Percentiles rank a stretch among this genome's conserved stretches.
phyloP scores from a whole-genome alignment of 2,888 invertebrate species.

The Cepaea hortensis region DNA sequence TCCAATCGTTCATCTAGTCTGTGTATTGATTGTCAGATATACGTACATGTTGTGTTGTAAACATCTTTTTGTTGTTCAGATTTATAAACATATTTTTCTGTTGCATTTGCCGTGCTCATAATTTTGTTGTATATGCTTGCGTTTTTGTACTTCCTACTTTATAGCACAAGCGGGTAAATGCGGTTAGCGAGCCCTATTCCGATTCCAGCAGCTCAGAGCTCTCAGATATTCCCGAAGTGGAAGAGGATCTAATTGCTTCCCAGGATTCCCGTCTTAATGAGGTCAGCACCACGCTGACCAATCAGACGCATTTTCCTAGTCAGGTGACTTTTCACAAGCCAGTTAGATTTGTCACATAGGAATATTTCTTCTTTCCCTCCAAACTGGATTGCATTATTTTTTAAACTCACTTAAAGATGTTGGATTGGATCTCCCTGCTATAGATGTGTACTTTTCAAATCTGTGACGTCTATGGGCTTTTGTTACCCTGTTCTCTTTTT shows the following conservation, averaged over 20 bases:
- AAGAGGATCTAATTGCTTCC: slow-evolving; percentile 72
- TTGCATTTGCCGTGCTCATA: slow-evolving; percentile 11
- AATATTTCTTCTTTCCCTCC: not conserved
- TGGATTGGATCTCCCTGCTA: too few relatives aligned
- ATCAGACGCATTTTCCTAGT: slow-evolving; percentile 42
- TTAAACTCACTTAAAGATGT: too few relatives aligned
- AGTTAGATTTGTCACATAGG: not conserved
- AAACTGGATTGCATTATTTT: too few relatives aligned
- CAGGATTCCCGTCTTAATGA: slow-evolving; percentile 56
- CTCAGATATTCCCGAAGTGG: slow-evolving; percentile 78
- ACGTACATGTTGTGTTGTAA: not conserved
- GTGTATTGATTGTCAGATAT: too few relatives aligned
- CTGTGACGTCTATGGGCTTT: too few relatives aligned
- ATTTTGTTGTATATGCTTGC: slow-evolving; percentile 25
- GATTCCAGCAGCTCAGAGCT: slow-evolving; percentile 75
- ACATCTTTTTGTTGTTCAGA: slow-evolving; percentile 4
- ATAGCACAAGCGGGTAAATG: slow-evolving; percentile 38
- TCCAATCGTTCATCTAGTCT: too few relatives aligned
- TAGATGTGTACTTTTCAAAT: too few relatives aligned
- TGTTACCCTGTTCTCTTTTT: too few relatives aligned
- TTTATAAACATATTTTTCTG: slow-evolving; percentile 16
- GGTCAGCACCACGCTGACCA: slow-evolving; percentile 43
- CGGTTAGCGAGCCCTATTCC: slow-evolving; percentile 52
- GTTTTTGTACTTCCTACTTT: slow-evolving; percentile 25
- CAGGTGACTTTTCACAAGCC: slow-evolving; percentile 19